Evolutionary conservation across 2,797 vertebrate species (phyloP).

Genomic region (Pseudochirops cupreus): DNA sequence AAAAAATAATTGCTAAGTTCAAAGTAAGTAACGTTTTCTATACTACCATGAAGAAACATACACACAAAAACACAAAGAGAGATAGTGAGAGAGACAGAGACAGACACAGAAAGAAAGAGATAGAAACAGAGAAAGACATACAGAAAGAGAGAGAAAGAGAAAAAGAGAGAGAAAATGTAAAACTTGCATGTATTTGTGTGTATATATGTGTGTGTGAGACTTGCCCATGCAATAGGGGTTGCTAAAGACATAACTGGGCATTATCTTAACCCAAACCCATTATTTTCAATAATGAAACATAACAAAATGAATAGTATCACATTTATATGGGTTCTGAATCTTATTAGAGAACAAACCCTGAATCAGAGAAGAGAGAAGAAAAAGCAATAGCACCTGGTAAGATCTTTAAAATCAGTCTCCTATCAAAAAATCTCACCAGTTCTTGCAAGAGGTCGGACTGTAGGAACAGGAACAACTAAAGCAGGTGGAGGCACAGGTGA

Average conservation of each 20-base stretch:
- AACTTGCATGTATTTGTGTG: background rate
- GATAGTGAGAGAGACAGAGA: too few relatives aligned
- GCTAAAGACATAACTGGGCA: background rate
- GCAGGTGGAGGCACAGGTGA: slow-evolving; percentile 88
- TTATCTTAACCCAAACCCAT: background rate
- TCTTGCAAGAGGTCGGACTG: slow-evolving; percentile 90
- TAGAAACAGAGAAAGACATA: background rate
- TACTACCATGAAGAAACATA: background rate
- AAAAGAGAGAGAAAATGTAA: background rate
- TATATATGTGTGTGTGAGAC: background rate
- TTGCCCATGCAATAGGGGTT: background rate
- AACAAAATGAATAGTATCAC: background rate
- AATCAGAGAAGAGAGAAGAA: background rate
- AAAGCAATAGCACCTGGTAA: background rate
- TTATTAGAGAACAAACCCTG: background rate
- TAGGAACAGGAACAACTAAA: slow-evolving; percentile 90
- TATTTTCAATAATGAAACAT: background rate
- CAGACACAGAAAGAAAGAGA: too few relatives aligned
- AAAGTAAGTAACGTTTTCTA: background rate
- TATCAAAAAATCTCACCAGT: slow-evolving; percentile 87
- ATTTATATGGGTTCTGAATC: background rate
- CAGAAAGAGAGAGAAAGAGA: fast-evolving
- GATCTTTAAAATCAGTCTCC: slow-evolving; percentile 34
- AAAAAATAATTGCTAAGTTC: background rate
- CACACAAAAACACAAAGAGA: background rate